Evolutionary conservation across 2,888 invertebrate species (phyloP).

Genomic region (Scaptomyza flava): DNA sequence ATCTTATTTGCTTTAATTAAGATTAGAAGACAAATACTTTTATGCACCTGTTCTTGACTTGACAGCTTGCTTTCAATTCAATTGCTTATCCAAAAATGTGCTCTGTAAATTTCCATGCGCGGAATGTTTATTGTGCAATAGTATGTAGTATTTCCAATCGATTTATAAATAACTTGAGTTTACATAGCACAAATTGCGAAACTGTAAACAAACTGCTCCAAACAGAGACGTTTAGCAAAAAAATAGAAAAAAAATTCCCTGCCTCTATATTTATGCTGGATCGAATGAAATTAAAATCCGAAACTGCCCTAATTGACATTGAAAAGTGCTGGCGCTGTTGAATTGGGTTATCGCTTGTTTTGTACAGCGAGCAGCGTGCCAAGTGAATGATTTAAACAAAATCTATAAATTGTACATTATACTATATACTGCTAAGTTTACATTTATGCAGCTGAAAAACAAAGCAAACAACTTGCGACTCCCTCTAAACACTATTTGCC

Average conservation of each 20-base stretch:
- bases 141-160: slow-evolving; percentile 45
- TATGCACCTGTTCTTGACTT: slow-evolving; percentile 21
- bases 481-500: slow-evolving; percentile 18
- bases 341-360: slow-evolving; percentile 57
- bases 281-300: slow-evolving; percentile 33
- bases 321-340: slow-evolving; percentile 33
- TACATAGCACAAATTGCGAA: slow-evolving; percentile 59
- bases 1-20: slow-evolving; percentile 27
- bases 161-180: slow-evolving; percentile 65
- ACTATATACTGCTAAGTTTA: slow-evolving; percentile 8
- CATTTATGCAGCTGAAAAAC: slow-evolving; percentile 23
- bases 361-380: slow-evolving; percentile 8
- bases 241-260: slow-evolving; percentile 6
- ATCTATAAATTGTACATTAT: slow-evolving; percentile 35
- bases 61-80: slow-evolving; percentile 25
- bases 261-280: slow-evolving; percentile 33
- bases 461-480: slow-evolving; percentile 42
- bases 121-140: slow-evolving; percentile 53
- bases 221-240: slow-evolving; percentile 33
- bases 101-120: slow-evolving; percentile 23
- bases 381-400: slow-evolving; percentile 14
- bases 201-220: slow-evolving; percentile 54
- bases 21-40: slow-evolving; percentile 22
- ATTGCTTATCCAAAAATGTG: slow-evolving; percentile 22
- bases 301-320: slow-evolving; percentile 45